A percentile compares a stretch with the other conserved stretches of the same genome.
phyloP scores from a whole-genome alignment of 2,888 invertebrate species.

The Epistrophella euchroma region DNA sequence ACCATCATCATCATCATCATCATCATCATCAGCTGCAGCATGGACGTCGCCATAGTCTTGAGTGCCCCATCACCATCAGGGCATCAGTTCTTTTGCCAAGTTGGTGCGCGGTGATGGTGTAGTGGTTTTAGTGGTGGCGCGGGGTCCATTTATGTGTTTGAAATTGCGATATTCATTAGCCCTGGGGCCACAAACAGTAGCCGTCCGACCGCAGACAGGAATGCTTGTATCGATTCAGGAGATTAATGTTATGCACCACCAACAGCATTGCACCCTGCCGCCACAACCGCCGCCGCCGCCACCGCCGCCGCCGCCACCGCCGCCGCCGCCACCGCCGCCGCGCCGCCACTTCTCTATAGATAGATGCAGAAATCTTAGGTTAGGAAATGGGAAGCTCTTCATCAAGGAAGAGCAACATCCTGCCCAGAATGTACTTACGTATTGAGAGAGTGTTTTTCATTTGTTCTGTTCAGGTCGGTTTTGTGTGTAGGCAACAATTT shows the following conservation, averaged over 20 bases:
- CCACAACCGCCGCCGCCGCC: conserved; percentile 6
- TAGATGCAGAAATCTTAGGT: conserved; percentile 50
- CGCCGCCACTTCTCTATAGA: background rate
- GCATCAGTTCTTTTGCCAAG: conserved; percentile 7
- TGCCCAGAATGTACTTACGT: conserved; percentile 57
- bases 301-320: too few relatives aligned
- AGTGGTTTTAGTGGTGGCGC: conserved; percentile 29
- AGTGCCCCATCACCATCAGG: conserved; percentile 38
- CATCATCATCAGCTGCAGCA: conserved; percentile 31
- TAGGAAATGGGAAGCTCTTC: conserved; percentile 64
- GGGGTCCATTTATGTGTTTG: conserved; percentile 73
- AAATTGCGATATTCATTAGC: conserved; percentile 76
- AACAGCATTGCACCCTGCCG: conserved; percentile 55
- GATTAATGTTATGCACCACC: conserved; percentile 76
- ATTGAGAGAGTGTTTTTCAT: conserved; percentile 26
- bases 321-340: too few relatives aligned
- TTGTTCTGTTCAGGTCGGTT: background rate
- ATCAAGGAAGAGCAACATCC: conserved; percentile 71
- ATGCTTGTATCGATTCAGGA: conserved; percentile 76
- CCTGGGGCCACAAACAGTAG: conserved; percentile 75
- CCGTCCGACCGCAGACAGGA: conserved; percentile 74
- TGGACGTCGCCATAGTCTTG: conserved; percentile 35
- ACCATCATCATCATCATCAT: conserved; percentile 51
- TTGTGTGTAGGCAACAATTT: conserved; percentile 31
- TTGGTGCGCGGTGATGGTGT: background rate